Conservation (phyloP, 2,797 vertebrate genomes). For the Alcedo atthis region DNA sequence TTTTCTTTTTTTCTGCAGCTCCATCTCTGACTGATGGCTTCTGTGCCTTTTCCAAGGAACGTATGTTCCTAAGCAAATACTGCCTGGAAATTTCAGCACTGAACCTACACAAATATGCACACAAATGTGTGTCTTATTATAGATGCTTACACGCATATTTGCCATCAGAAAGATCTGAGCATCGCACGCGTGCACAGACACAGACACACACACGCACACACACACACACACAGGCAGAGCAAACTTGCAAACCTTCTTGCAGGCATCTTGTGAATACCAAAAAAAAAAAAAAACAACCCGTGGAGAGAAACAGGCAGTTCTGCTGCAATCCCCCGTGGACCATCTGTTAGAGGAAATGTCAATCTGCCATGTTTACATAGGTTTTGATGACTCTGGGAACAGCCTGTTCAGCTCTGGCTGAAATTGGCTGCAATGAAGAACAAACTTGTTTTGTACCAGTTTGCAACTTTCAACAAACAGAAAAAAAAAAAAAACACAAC, state of each 20-base stretch:
- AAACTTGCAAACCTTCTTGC: conserved; percentile 63
- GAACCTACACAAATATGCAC: conserved; percentile 51
- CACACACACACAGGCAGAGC: not conserved
- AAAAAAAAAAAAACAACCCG: not conserved
- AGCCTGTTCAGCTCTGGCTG: conserved; percentile 69
- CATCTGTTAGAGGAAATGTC: conserved; percentile 71
- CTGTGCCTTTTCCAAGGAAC: conserved; percentile 65
- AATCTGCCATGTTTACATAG: conserved; percentile 75
- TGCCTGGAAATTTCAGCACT: conserved; percentile 27
- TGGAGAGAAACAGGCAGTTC: conserved; percentile 62
- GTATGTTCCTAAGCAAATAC: conserved; percentile 66
- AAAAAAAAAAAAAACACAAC: not conserved
- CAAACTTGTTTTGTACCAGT: conserved; percentile 73
- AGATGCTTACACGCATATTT: conserved; percentile 48
- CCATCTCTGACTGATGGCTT: conserved; percentile 50
- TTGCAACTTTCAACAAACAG: conserved; percentile 72
- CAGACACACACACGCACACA: not conserved
- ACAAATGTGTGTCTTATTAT: conserved; percentile 48
- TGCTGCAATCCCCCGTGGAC: conserved; percentile 54
- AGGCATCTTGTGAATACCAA: conserved; percentile 69
- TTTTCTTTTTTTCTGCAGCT: not conserved
- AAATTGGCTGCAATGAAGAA: conserved; percentile 70
- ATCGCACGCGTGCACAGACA: not conserved
- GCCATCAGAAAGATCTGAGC: conserved; percentile 60
- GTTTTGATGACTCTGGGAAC: conserved; percentile 74